Conservation (phyloP, 2,888 invertebrate genomes). For the Polia nebulosa region DNA sequence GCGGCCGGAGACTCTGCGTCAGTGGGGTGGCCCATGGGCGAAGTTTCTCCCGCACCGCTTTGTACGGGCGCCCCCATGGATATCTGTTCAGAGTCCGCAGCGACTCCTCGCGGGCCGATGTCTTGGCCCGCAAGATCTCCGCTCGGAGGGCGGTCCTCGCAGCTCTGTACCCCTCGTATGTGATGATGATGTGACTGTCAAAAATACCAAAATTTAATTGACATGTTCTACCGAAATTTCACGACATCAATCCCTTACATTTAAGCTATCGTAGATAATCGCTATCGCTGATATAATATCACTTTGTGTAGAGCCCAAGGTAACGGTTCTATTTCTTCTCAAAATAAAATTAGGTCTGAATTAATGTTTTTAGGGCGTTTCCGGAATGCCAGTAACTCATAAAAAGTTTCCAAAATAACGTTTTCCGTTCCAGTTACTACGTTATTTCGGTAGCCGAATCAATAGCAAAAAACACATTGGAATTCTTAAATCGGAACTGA, state of each 20-base stretch:
- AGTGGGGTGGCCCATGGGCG: no score
- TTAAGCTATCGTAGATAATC: not conserved
- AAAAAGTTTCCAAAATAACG: slow-evolving; percentile 30
- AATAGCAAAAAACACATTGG: slow-evolving; percentile 43
- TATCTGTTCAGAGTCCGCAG: no score
- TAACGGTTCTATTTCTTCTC: not conserved
- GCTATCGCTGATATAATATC: not conserved
- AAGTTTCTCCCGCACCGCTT: no score
- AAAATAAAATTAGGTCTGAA: slow-evolving; percentile 11
- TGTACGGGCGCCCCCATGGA: no score
- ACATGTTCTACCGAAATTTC: not conserved
- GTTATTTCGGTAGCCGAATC: slow-evolving; percentile 44
- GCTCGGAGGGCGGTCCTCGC: no score
- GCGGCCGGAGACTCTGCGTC: no score
- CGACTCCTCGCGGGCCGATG: no score
- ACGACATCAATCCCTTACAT: not conserved
- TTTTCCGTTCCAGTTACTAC: slow-evolving; percentile 28
- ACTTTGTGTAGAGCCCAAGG: not conserved
- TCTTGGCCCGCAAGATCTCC: no score
- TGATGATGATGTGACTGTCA: no score
- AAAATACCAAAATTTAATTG: no score
- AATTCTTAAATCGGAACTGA: slow-evolving; percentile 46
- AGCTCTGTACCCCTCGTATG: no score
- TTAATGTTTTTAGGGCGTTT: slow-evolving; percentile 17
- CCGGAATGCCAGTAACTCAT: slow-evolving; percentile 32